Conservation (phyloP, 2,888 invertebrate species). For the Notodonta ziczac region DNA sequence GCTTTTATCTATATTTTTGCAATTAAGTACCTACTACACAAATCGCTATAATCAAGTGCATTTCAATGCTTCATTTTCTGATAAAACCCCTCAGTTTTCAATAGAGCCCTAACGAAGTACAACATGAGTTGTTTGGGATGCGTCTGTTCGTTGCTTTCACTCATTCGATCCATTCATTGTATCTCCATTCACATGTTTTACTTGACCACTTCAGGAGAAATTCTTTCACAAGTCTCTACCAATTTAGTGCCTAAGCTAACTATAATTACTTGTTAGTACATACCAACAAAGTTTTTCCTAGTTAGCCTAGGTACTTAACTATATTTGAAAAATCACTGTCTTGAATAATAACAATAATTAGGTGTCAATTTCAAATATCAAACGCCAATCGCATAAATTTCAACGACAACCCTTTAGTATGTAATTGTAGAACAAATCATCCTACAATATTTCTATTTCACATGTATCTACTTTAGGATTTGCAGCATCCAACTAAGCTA, state of each 20-base stretch:
- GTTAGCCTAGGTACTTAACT: too few relatives aligned
- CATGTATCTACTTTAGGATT: background rate
- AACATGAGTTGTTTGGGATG: background rate
- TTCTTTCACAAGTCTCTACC: background rate
- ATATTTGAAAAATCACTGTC: too few relatives aligned
- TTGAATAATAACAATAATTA: too few relatives aligned
- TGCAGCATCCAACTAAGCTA: background rate
- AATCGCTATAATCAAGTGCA: background rate
- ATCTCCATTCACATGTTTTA: background rate
- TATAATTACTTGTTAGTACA: too few relatives aligned
- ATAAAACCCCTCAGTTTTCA: background rate
- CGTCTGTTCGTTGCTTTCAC: background rate
- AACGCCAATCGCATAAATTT: too few relatives aligned
- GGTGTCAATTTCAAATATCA: too few relatives aligned
- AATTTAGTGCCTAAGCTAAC: too few relatives aligned
- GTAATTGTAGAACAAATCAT: too few relatives aligned
- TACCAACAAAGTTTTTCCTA: too few relatives aligned
- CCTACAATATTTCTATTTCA: too few relatives aligned
- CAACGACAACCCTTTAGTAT: too few relatives aligned
- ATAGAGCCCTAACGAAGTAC: background rate
- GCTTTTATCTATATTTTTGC: too few relatives aligned
- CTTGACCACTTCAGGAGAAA: background rate
- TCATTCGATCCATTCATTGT: background rate
- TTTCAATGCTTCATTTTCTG: background rate
- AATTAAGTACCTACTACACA: background rate